phyloP scores from a whole-genome alignment of 2,888 invertebrate genomes.

The Parasteatoda lunata region DNA sequence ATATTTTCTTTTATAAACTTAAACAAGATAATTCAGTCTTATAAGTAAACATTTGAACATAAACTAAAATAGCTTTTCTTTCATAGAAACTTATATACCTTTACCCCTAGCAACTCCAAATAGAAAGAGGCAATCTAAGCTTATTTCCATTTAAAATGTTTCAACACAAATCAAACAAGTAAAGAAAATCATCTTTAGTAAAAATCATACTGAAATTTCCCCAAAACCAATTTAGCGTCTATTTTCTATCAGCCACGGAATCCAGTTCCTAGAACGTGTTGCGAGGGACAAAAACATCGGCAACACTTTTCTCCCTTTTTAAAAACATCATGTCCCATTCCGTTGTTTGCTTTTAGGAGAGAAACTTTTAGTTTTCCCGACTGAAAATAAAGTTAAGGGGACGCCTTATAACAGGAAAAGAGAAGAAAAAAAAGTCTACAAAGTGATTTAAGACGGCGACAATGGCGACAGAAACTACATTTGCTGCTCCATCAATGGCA shows the following conservation, averaged over 20 bases:
- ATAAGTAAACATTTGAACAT: too few relatives aligned
- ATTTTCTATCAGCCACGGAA: background rate
- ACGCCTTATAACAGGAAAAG: background rate
- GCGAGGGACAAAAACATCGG: background rate
- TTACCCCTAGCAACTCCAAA: too few relatives aligned
- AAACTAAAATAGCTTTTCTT: too few relatives aligned
- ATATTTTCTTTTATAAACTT: too few relatives aligned
- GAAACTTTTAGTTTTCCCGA: background rate
- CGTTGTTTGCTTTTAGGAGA: background rate
- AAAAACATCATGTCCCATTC: slow-evolving; percentile 6
- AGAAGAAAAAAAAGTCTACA: slow-evolving; percentile 11
- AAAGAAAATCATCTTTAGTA: background rate
- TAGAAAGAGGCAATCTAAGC: too few relatives aligned
- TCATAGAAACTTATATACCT: too few relatives aligned
- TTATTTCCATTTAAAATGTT: too few relatives aligned
- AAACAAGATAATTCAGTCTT: too few relatives aligned
- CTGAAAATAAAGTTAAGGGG: slow-evolving; percentile 21
- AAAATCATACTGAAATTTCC: background rate
- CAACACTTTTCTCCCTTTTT: slow-evolving; percentile 8
- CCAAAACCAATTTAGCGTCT: background rate
- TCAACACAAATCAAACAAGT: background rate
- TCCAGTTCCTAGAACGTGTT: background rate
- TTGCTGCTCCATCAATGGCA: slow-evolving; percentile 20
- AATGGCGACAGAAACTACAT: slow-evolving; percentile 30
- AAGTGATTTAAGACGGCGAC: slow-evolving; percentile 29